phyloP scores from a whole-genome alignment of 1,140 invertebrate genomes.

The Meloidogyne floridensis region DNA sequence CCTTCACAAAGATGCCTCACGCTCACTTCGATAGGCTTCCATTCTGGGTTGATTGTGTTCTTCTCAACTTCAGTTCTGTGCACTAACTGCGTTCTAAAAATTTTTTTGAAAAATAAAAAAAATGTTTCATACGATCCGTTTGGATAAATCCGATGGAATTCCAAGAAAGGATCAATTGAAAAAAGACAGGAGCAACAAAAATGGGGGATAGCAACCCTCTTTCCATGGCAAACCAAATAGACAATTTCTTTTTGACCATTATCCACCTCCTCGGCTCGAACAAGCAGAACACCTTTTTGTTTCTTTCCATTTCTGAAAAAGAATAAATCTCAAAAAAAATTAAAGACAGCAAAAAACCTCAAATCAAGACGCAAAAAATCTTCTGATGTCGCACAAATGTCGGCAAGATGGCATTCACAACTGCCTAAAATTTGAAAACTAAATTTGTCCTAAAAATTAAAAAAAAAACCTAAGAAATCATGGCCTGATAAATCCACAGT shows the following conservation, averaged over 20 bases:
- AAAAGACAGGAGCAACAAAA: constrained; percentile 16
- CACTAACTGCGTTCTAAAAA: constrained; percentile 68
- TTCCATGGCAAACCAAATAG: constrained; percentile 68
- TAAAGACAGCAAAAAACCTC: constrained; percentile 18
- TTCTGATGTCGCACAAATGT: constrained; percentile 67
- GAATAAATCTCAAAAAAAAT: constrained; percentile 22
- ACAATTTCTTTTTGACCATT: constrained; percentile 68
- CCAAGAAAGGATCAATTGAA: constrained; percentile 69
- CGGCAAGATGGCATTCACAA: constrained; percentile 69
- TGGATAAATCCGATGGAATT: constrained; percentile 69
- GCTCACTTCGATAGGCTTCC: constrained; percentile 71
- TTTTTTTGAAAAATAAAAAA: not conserved
- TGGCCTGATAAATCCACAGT: constrained; percentile 60
- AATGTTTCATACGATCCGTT: constrained; percentile 66
- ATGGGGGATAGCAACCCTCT: constrained; percentile 62
- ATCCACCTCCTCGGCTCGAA: constrained; percentile 69
- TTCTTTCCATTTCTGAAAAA: constrained; percentile 43
- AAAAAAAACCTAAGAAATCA: constrained; percentile 69
- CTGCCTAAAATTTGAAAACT: constrained; percentile 48
- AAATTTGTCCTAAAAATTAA: constrained; percentile 25
- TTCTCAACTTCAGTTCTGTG: constrained; percentile 71
- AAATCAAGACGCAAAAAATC: constrained; percentile 41
- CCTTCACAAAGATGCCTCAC: constrained; percentile 71
- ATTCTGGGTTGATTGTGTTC: constrained; percentile 71
- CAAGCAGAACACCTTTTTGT: constrained; percentile 62